A percentile compares a stretch with the other conserved stretches of the same genome.
Evolutionary conservation across 2,888 invertebrate genomes (phyloP).

Genomic region (Apamea anceps): DNA sequence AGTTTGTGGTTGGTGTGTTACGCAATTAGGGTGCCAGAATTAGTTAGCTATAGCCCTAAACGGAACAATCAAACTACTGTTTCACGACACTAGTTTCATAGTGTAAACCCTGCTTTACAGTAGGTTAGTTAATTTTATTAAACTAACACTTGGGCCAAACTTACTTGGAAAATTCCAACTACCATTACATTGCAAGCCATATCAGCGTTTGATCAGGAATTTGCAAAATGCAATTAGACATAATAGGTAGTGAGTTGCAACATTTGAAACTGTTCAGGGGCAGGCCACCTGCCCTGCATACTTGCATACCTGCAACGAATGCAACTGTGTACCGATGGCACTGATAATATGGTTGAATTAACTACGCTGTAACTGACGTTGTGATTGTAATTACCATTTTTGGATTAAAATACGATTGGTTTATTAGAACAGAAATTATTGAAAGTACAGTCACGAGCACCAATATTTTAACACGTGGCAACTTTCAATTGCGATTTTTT

Average conservation of each 20-base stretch:
- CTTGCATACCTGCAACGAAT: constrained; percentile 19
- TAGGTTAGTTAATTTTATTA: not conserved
- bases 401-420: not conserved
- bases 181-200: constrained; percentile 1
- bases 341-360: constrained; percentile 38
- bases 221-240: constrained; percentile 31
- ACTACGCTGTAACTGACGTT: not conserved
- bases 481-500: too few relatives aligned
- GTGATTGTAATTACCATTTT: not conserved
- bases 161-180: not conserved
- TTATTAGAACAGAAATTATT: too few relatives aligned
- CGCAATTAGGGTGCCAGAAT: too few relatives aligned
- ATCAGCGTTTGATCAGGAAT: constrained; percentile 33
- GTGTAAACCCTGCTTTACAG: too few relatives aligned
- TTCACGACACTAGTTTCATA: too few relatives aligned
- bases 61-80: too few relatives aligned
- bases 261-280: constrained; percentile 17
- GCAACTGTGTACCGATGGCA: constrained; percentile 17
- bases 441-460: too few relatives aligned
- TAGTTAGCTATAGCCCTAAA: too few relatives aligned
- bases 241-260: constrained; percentile 1
- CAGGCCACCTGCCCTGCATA: constrained; percentile 36
- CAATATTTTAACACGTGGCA: too few relatives aligned
- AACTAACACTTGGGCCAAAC: not conserved
- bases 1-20: too few relatives aligned